Evolutionary conservation across 2,113 vertebrate genomes (phyloP), one percentile per base, ranked within the genome.

Genomic region (Porphyrio hochstetteri): DNA sequence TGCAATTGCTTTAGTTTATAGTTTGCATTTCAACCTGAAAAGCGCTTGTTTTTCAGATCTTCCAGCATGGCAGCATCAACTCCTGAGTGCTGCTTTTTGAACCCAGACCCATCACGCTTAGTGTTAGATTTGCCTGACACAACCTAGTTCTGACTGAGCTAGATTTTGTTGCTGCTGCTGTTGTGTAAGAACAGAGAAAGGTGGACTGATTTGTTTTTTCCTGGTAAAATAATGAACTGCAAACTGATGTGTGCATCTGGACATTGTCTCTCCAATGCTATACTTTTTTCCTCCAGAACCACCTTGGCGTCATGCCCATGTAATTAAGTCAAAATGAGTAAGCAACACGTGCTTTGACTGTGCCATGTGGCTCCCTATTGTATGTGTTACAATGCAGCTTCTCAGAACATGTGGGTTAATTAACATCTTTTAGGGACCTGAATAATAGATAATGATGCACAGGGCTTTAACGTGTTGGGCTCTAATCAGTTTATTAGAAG

Each of bases 401-500:
- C 94, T 96, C 77, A 79, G 75, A 95, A 91, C 92, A 94, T 36
- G 70, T 10, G 91, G 91, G 92, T 98, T 97, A 97, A 98, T 97
- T 96, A 97, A 97, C 95, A 97, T 97, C 96, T 97, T 97, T 97
- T 97, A 96, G 92, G 91, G 89, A 92, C 86, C 95, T 96, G 92
- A 92, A 94, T 96, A 96, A 95, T 89, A 97, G 96, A 97, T 97
- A 96, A 95, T 85, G 92, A 91, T 92, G 91, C 88, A 87, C 48
- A 68, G 95, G 90, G 96, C 82, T 92, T 97, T 96, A 95, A 93
- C 93, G 68, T 92, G 60, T 87, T 96, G 94, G 91, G 93, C 97
- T 97, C 96, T 98, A 98, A 99, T 98, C 98, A 98, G 97, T 98
- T 98, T 98, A 98, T 97, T 97, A 94, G 91, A 88, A 94, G 97